Evolutionary conservation across 2,113 vertebrate genomes (phyloP).

Genomic region (Syngnathoides biaculeatus): DNA sequence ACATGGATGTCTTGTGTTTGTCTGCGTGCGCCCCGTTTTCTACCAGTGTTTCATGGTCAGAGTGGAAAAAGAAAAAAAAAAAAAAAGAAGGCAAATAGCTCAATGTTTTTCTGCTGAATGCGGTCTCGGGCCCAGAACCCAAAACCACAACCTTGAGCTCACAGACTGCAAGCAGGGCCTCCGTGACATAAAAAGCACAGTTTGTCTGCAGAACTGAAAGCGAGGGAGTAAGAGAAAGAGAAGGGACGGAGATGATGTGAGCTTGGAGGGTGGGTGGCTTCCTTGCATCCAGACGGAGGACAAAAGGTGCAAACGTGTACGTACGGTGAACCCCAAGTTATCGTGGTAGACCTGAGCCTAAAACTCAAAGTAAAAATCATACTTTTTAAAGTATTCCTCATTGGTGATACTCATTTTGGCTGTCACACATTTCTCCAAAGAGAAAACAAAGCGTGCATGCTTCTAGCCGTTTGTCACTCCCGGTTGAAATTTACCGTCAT

Average conservation of each 20-base stretch:
- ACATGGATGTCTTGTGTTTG: constrained; percentile 19
- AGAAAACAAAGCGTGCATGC: background rate
- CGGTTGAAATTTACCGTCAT: too few relatives aligned
- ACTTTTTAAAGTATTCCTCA: background rate
- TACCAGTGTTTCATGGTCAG: constrained; percentile 62
- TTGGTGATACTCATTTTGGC: too few relatives aligned
- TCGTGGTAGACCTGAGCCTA: background rate
- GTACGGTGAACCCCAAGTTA: background rate
- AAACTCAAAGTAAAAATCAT: background rate
- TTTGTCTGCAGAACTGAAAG: constrained; percentile 49
- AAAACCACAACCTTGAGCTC: constrained; percentile 76
- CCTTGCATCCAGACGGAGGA: constrained; percentile 34
- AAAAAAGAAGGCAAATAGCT: constrained; percentile 68
- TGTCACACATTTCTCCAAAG: too few relatives aligned
- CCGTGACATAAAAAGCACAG: constrained; percentile 61
- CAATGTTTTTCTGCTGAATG: constrained; percentile 71
- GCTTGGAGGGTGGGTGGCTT: constrained; percentile 47
- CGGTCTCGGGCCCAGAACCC: constrained; percentile 66
- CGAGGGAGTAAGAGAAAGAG: constrained; percentile 27
- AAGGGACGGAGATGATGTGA: constrained; percentile 12
- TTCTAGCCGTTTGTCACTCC: too few relatives aligned
- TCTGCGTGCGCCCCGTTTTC: constrained; percentile 39
- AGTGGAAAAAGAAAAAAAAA: constrained; percentile 66
- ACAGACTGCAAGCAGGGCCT: constrained; percentile 60
- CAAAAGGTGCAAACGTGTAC: constrained; percentile 19